A percentile compares a stretch with the other conserved stretches of the same genome.
phyloP scores from a whole-genome alignment of 2,888 invertebrate species.

The Nomada hirtipes region DNA sequence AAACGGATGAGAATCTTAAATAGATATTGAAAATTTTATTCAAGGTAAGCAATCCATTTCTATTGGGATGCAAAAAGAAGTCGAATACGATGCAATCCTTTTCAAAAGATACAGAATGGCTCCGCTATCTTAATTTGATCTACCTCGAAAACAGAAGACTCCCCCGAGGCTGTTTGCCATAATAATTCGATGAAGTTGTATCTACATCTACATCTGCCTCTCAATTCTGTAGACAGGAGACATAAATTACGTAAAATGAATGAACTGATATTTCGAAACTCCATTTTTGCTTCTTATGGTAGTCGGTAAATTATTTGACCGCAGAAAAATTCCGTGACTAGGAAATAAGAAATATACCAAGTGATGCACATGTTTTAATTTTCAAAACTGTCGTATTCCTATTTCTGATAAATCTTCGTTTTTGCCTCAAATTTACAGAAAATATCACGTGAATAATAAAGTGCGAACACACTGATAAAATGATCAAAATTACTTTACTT shows the following conservation, averaged over 20 bases:
- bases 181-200: conserved; percentile 25
- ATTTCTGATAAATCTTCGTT: not conserved
- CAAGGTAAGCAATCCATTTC: not conserved
- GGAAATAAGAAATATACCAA: not conserved
- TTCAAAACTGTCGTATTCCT: not conserved
- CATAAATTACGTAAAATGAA: not conserved
- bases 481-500: no score
- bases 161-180: conserved; percentile 18
- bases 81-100: not conserved
- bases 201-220: conserved; percentile 13
- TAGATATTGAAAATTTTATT: not conserved
- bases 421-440: not conserved
- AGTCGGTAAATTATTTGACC: conserved; percentile 2
- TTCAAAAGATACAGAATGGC: not conserved
- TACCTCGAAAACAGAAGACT: conserved; percentile 21
- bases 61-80: not conserved
- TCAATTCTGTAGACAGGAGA: not conserved
- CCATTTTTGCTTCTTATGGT: not conserved
- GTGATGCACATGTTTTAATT: not conserved
- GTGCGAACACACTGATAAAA: no score
- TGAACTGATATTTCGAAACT: conserved; percentile 17
- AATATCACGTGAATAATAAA: no score
- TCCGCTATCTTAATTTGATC: conserved; percentile 25
- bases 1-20: not conserved
- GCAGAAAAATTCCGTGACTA: not conserved